Evolutionary conservation across 2,797 vertebrate genomes (phyloP).

Genomic region (Bovichtus variegatus): DNA sequence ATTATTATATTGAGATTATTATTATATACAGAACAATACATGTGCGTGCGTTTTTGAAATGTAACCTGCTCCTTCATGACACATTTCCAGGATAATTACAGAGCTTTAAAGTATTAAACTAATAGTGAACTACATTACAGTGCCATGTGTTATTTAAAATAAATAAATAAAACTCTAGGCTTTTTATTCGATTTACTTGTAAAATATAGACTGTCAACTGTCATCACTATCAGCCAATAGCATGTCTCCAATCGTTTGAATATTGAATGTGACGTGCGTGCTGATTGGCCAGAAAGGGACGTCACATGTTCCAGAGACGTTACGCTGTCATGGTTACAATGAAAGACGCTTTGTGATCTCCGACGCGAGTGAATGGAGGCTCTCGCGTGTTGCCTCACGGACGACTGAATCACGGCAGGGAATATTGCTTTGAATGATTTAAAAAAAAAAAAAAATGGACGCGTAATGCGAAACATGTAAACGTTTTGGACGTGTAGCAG

Average conservation of each 20-base stretch:
- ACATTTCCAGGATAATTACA: neutral
- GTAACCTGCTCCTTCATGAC: neutral
- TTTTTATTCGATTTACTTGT: too few species aligned
- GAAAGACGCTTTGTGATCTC: slow-evolving; percentile 85
- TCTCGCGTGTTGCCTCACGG: slow-evolving; percentile 49
- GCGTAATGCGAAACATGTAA: slow-evolving; percentile 32
- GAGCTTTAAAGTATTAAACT: too few species aligned
- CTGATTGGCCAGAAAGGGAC: slow-evolving; percentile 57
- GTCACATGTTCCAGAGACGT: slow-evolving; percentile 72
- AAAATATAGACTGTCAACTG: slow-evolving; percentile 19
- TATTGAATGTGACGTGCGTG: slow-evolving; percentile 44
- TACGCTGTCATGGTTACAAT: slow-evolving; percentile 86
- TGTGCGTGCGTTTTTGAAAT: neutral
- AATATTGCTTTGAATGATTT: slow-evolving; percentile 30
- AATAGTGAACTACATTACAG: too few species aligned
- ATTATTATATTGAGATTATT: too few species aligned
- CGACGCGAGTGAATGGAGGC: slow-evolving; percentile 57
- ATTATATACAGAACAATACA: too few species aligned
- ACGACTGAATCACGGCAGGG: slow-evolving; percentile 52
- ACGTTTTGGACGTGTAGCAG: slow-evolving; percentile 2
- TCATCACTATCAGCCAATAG: slow-evolving; percentile 71
- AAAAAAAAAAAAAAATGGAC: neutral
- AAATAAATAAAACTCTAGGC: too few species aligned
- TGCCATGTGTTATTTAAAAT: too few species aligned
- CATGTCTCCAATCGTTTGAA: slow-evolving; percentile 76